Evolutionary conservation across 92 coral and sea anemone genomes (phyloP).

Genomic region (Montipora capitata): DNA sequence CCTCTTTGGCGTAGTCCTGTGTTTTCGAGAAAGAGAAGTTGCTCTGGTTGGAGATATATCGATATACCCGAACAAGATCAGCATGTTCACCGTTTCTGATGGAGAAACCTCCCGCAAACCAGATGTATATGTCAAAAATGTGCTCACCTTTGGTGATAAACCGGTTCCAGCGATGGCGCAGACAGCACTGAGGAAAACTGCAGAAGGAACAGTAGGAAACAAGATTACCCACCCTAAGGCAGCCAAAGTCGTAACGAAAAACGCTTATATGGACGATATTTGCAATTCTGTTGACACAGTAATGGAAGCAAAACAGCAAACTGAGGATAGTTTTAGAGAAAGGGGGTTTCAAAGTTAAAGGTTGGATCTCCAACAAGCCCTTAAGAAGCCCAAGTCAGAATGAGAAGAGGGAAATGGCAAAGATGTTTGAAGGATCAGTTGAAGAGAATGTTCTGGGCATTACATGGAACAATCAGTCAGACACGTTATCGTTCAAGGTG

Average conservation of each 20-base stretch:
- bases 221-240: slow-evolving; percentile 53
- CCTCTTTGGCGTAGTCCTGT: slow-evolving; percentile 6
- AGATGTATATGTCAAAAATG: neutral
- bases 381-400: slow-evolving; percentile 9
- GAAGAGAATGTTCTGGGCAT: slow-evolving; percentile 73
- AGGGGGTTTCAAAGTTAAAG: neutral
- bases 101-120: neutral
- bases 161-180: slow-evolving; percentile 20
- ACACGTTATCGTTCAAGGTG: slow-evolving; percentile 56
- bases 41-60: slow-evolving; percentile 27
- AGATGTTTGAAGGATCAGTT: slow-evolving; percentile 22
- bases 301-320: slow-evolving; percentile 58
- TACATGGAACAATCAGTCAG: slow-evolving; percentile 53
- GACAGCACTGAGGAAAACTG: neutral
- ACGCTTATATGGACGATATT: too few species aligned
- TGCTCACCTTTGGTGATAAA: neutral
- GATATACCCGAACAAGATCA: too few species aligned
- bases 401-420: slow-evolving; percentile 12
- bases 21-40: slow-evolving; percentile 38
- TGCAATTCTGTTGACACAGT: slow-evolving; percentile 28
- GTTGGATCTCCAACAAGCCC: slow-evolving; percentile 68
- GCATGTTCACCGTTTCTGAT: too few species aligned
- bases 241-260: slow-evolving; percentile 21
- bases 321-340: slow-evolving; percentile 60
- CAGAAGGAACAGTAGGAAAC: neutral